Conservation (phyloP, 2,113 vertebrate genomes). For the Thomomys bottae region DNA sequence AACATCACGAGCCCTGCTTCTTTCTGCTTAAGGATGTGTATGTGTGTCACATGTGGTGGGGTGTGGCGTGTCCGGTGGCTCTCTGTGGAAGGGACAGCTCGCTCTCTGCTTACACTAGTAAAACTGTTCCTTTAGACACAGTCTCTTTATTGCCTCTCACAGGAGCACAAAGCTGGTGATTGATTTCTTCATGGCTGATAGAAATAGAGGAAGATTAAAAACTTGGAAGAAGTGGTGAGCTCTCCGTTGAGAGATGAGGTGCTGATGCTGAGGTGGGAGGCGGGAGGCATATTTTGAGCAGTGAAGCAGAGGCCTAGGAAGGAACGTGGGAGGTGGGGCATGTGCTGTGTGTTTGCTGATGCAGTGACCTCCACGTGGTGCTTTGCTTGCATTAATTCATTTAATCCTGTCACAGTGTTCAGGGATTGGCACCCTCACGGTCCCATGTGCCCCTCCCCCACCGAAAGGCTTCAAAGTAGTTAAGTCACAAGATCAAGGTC, state of each 20-base stretch:
- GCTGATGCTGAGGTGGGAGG: background rate
- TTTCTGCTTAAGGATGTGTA: background rate
- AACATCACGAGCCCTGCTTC: background rate
- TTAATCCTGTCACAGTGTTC: background rate
- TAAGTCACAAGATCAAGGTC: background rate
- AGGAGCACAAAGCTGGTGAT: background rate
- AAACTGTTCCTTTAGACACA: background rate
- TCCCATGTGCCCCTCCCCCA: no score
- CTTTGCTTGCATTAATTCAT: background rate
- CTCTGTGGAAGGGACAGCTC: background rate
- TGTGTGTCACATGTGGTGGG: background rate
- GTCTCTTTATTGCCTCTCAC: background rate
- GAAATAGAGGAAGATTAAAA: background rate
- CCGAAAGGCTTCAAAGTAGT: background rate
- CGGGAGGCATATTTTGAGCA: background rate
- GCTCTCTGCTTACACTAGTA: background rate
- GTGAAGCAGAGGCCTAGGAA: background rate
- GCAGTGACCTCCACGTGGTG: no score
- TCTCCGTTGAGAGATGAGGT: background rate
- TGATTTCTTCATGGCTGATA: background rate
- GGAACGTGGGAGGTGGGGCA: accelerated
- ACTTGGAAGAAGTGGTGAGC: background rate
- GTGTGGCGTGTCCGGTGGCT: background rate
- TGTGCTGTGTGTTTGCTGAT: no score
- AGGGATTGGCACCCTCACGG: background rate